These are phyloP conservation scores for Ylistrum balloti DNA, from an alignment of 1,140 invertebrate species.

Conservation along the genomic window DNA sequence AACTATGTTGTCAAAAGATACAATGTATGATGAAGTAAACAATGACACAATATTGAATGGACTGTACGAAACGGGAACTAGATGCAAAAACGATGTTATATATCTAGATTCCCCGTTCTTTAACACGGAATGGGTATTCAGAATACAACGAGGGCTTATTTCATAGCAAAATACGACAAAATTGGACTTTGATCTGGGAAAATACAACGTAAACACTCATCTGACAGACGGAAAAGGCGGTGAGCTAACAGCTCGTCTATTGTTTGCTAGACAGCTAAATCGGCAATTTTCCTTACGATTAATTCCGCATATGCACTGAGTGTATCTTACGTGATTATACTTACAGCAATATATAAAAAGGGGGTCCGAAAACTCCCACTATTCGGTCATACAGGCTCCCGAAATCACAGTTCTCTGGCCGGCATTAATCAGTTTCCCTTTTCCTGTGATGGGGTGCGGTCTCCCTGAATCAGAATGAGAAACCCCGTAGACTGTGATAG, in stretches of 20 bases:
- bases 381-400: conserved; percentile 58
- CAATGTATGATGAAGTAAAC: neutral
- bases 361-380: conserved; percentile 57
- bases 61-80: neutral
- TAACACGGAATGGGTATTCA: neutral
- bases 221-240: conserved; percentile 21
- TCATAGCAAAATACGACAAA: neutral
- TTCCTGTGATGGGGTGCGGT: conserved; percentile 70
- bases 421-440: conserved; percentile 60
- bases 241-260: conserved; percentile 41
- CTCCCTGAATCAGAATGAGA: conserved; percentile 65
- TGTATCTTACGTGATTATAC: conserved; percentile 44
- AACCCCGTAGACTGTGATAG: conserved; percentile 68
- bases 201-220: neutral
- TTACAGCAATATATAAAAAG: conserved; percentile 61
- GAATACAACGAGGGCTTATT: neutral
- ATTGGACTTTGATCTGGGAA: neutral
- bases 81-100: neutral
- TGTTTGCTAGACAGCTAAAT: conserved; percentile 50
- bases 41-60: neutral
- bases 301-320: conserved; percentile 23
- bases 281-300: conserved; percentile 41
- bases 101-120: neutral
- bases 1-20: conserved; percentile 27
- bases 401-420: conserved; percentile 55